Base-by-base conservation (phyloP, 1,140 invertebrate genomes). In the Brachionus manjavacas region DNA sequence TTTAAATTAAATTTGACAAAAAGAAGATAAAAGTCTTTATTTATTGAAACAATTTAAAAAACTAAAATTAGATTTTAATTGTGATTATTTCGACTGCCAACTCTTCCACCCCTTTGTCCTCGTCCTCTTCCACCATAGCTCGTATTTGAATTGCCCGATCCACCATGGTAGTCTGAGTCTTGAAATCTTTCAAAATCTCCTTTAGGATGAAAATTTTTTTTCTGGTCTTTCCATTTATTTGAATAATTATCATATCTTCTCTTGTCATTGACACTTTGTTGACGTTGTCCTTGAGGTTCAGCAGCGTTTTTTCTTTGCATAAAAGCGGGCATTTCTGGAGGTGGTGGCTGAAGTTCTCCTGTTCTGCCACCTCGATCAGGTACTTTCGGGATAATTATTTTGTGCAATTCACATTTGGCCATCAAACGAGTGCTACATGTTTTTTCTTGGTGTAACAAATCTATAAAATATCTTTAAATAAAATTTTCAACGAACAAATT, bases 281-380 rank as follows among this genome's bases (percentile, higher is more conserved):
- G 43, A 4, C 72, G 72, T n/a, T 76, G 72, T 25, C 72, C 72
- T 7, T 49, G 72, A 12, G 72, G 72, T 25, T 49, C 12, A 76
- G 41, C 41, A 9, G 49, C 64, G 2, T 1, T 16, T 23, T 60
- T 60, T 80, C 31, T 14, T 11, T 41, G 49, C 14, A 39, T 80
- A 35, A 60, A 93, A 9, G 96, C 52, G 7, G 79, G 96, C 95
- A 97, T 97, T 91, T 97, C 96, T 11, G 95, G 95, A 4, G 95
- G 95, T 1, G 96, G 96, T 4, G 95, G 92, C 85, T 95, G 93
- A 87, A 94, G 93, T 87, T 97, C 95, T 87, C 92, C 92, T 1
- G 95, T 93, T 85, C 96, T 89, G 3, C 96, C 96, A 72, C 96
- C 96, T 87, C 96, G 91, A 88, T 98, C 91, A 41, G 91, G 91